Evolutionary conservation across 2,797 vertebrate species (phyloP).

Genomic region (Sylvilagus floridanus): DNA sequence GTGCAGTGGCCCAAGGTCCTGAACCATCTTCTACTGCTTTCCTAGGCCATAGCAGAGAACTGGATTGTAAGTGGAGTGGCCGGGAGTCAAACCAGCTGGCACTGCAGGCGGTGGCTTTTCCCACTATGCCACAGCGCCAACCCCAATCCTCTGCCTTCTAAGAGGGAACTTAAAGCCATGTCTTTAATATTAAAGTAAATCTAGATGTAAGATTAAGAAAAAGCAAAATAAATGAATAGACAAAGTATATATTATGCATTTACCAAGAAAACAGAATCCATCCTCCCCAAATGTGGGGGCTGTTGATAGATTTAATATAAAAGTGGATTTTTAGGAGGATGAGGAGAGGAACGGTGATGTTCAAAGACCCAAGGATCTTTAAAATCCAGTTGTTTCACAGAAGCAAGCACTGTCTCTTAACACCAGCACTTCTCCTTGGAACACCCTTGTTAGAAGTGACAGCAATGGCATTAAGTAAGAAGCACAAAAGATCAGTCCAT

Average conservation of each 20-base stretch:
- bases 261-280: background rate
- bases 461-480: background rate
- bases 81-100: too few species aligned
- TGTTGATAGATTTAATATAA: background rate
- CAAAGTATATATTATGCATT: background rate
- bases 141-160: background rate
- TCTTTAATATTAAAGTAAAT: background rate
- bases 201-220: background rate
- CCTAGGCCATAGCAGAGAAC: too few species aligned
- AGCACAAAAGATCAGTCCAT: conserved; percentile 62
- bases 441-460: background rate
- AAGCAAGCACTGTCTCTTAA: background rate
- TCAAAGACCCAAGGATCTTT: background rate
- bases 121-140: too few species aligned
- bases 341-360: background rate
- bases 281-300: background rate
- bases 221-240: background rate
- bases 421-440: background rate
- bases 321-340: background rate
- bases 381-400: conserved; percentile 3
- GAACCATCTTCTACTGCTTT: too few species aligned
- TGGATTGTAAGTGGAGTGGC: too few species aligned
- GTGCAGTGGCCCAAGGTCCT: too few species aligned
- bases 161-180: background rate
- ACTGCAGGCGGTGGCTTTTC: too few species aligned